Evolutionary conservation across 2,797 vertebrate species (phyloP).

Genomic region (Odontamblyopus rebecca): DNA sequence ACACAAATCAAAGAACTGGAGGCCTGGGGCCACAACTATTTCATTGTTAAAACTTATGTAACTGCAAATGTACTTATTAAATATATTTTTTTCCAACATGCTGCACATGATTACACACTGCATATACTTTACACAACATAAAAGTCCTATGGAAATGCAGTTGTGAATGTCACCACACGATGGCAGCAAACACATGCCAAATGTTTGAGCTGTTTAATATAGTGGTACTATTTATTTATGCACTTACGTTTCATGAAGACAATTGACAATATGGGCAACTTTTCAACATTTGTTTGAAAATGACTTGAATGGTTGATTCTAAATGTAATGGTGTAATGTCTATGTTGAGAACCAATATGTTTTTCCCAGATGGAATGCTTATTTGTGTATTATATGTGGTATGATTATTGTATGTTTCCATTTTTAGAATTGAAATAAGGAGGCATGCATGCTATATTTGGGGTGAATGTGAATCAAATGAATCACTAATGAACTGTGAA

Average conservation of each 20-base stretch:
- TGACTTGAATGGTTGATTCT: too few relatives aligned
- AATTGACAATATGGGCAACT: not conserved
- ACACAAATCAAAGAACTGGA: too few relatives aligned
- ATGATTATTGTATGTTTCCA: not conserved
- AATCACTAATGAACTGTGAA: not conserved
- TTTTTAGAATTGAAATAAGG: not conserved
- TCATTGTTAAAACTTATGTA: too few relatives aligned
- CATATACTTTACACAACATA: not conserved
- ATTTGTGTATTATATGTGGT: too few relatives aligned
- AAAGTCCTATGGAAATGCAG: not conserved
- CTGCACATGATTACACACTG: not conserved
- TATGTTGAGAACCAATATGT: too few relatives aligned
- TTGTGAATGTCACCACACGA: conserved; percentile 41
- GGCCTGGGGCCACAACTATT: too few relatives aligned
- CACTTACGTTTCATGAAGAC: not conserved
- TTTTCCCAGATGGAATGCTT: too few relatives aligned
- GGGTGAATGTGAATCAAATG: not conserved
- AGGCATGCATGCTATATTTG: too few relatives aligned
- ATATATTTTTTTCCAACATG: not conserved
- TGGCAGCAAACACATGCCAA: conserved; percentile 46
- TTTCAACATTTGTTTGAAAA: too few relatives aligned
- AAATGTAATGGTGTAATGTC: too few relatives aligned
- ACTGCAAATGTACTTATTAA: not conserved
- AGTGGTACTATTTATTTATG: not conserved
- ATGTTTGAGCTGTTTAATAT: not conserved